Conservation (phyloP, 1,140 invertebrate genomes). For the Ruditapes philippinarum region DNA sequence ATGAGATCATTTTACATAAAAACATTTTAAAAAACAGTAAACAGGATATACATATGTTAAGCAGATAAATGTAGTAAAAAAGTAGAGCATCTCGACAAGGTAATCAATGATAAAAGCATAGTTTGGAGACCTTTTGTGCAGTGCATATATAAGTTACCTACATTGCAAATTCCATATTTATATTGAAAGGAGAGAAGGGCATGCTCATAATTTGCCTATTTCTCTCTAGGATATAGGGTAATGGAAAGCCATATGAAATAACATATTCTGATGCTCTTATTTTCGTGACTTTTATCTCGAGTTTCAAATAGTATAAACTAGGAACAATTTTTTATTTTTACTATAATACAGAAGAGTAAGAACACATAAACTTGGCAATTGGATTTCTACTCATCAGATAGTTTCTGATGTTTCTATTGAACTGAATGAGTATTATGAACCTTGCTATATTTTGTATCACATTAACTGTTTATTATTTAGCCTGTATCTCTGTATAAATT, state of each 20-base stretch:
- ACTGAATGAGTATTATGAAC: too few relatives aligned
- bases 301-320: background rate
- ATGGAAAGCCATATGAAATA: too few relatives aligned
- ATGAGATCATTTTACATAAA: slow-evolving; percentile 16
- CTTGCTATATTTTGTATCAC: too few relatives aligned
- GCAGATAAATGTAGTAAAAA: slow-evolving; percentile 19
- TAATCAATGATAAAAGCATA: slow-evolving; percentile 3
- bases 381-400: too few relatives aligned
- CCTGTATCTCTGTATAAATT: too few relatives aligned
- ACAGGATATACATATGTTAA: slow-evolving; percentile 16
- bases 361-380: too few relatives aligned
- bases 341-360: background rate
- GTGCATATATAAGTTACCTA: slow-evolving; percentile 19
- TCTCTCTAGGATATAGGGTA: background rate
- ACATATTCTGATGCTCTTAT: slow-evolving; percentile 13
- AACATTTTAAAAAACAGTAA: slow-evolving; percentile 19
- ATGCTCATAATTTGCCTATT: background rate
- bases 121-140: slow-evolving; percentile 11
- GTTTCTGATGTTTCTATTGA: too few relatives aligned
- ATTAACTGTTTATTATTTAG: too few relatives aligned
- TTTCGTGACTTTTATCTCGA: slow-evolving; percentile 1
- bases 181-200: slow-evolving; percentile 5
- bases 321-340: slow-evolving; percentile 1
- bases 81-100: background rate
- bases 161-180: slow-evolving; percentile 18